Evolutionary conservation across 53 echinoderm and acorn worm genomes (phyloP).

Genomic region (Holothuria leucospilota): DNA sequence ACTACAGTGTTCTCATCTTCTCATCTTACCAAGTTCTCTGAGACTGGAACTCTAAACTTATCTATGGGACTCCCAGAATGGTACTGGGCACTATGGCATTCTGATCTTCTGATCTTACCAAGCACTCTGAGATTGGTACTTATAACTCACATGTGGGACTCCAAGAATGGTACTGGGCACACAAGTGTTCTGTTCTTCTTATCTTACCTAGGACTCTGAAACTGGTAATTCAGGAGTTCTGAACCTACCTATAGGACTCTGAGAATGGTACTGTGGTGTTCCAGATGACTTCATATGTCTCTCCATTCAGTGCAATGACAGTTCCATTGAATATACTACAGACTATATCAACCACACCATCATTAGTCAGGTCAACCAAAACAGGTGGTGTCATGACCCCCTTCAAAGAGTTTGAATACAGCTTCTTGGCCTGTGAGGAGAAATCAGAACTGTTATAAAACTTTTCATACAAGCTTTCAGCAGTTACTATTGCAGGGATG

Average conservation of each 20-base stretch:
- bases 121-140: no score
- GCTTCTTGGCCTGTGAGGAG: slow-evolving; percentile 59
- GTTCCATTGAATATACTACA: slow-evolving; percentile 85
- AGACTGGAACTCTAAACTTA: no score
- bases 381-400: slow-evolving; percentile 94
- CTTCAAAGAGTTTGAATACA: slow-evolving; percentile 74
- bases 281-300: slow-evolving; percentile 80
- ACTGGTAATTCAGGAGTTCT: no score
- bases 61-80: no score
- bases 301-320: slow-evolving; percentile 80
- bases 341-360: slow-evolving; percentile 88
- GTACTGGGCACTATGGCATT: no score
- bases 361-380: slow-evolving; percentile 82
- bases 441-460: not conserved
- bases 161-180: no score
- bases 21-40: not conserved
- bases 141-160: no score
- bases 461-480: no score
- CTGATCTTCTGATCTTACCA: no score
- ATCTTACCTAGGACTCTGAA: not conserved
- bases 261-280: slow-evolving; percentile 71
- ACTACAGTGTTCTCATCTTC: not conserved
- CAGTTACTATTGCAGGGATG: no score
- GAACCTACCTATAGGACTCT: slow-evolving; percentile 82
- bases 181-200: not conserved